Evolutionary conservation across 2,888 invertebrate species (phyloP), one percentile per base, ranked within the genome.

Genomic region (Cosmopolites sordidus): DNA sequence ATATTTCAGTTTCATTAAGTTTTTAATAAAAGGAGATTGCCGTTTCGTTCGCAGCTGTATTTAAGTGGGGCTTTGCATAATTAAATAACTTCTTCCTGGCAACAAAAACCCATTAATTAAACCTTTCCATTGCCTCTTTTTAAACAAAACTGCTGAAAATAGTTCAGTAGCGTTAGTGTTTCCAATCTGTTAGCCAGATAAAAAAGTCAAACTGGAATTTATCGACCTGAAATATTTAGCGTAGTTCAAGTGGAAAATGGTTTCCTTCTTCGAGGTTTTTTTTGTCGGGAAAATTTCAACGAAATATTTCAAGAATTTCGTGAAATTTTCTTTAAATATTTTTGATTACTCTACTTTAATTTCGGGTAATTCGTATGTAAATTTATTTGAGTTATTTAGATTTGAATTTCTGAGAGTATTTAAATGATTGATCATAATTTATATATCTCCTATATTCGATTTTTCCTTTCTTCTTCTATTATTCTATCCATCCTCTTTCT

Each of bases 51-150:
- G 33, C 33, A 40, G 17, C 40, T 40, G 16, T 40, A 40, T 40
- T 40, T 16, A 40, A 40, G 16, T 40, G 15, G 15, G 40, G 40
- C 40, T 40, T 40, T 40, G 15, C 40, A 40, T 40, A 40, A 40
- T 40, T 40, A 40, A 40, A 40, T 40, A 40, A 40, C 40, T 40
- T 40, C 40, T 40, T 40, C 33, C 33, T 33, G 33, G n/a, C 33
- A 33, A 33, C 33, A 33, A 33, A 33, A 33, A 33, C n/a, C 33
- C 33, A 33, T 33, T 33, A 33, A 33, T 33, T 33, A 33, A 33
- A 33, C 33, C 33, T 33, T 33, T 33, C 33, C 33, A 33, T 33
- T 33, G 33, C n/a, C 33, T 33, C 5, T 33, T 33, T 33, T 33
- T 33, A 33, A 33, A 33, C 33, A 33, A 33, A 22, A 33, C 33